These are phyloP conservation scores for Parascotia fuliginaria DNA, from an alignment of 2,888 invertebrate species.

Conservation along the genomic window DNA sequence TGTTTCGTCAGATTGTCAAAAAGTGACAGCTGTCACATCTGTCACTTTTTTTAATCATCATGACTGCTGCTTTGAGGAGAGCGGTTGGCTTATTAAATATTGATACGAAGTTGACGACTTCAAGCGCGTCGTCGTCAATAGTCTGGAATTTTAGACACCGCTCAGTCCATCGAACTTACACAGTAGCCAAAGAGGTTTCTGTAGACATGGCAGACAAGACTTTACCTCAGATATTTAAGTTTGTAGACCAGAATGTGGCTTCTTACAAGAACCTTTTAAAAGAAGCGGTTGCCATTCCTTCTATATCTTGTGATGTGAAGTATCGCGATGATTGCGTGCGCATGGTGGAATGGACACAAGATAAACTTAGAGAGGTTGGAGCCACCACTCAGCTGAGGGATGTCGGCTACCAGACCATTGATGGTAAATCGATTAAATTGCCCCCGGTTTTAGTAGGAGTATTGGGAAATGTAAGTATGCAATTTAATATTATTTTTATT, in stretches of 20 bases:
- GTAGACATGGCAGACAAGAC: conserved; percentile 72
- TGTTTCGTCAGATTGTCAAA: conserved; percentile 12
- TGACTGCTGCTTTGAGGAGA: conserved; percentile 47
- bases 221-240: conserved; percentile 85
- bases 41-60: conserved; percentile 29
- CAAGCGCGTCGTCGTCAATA: conserved; percentile 36
- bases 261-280: conserved; percentile 92
- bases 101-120: conserved; percentile 53
- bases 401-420: conserved; percentile 91
- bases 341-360: conserved; percentile 94
- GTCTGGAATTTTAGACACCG: conserved; percentile 38
- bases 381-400: conserved; percentile 90
- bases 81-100: conserved; percentile 51
- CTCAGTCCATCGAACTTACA: conserved; percentile 46
- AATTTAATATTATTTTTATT: too few species aligned
- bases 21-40: conserved; percentile 35
- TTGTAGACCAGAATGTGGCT: conserved; percentile 91
- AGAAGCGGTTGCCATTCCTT: conserved; percentile 96
- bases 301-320: conserved; percentile 97
- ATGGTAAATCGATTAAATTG: conserved; percentile 90
- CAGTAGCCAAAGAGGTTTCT: conserved; percentile 50
- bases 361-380: conserved; percentile 89
- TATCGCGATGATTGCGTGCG: conserved; percentile 91
- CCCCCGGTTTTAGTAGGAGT: conserved; percentile 94
- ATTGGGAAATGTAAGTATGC: conserved; percentile 88